Percentiles rank a stretch among this genome's conserved stretches.
phyloP scores from a whole-genome alignment of 2,888 invertebrate genomes.

The Leucozona laternaria region DNA sequence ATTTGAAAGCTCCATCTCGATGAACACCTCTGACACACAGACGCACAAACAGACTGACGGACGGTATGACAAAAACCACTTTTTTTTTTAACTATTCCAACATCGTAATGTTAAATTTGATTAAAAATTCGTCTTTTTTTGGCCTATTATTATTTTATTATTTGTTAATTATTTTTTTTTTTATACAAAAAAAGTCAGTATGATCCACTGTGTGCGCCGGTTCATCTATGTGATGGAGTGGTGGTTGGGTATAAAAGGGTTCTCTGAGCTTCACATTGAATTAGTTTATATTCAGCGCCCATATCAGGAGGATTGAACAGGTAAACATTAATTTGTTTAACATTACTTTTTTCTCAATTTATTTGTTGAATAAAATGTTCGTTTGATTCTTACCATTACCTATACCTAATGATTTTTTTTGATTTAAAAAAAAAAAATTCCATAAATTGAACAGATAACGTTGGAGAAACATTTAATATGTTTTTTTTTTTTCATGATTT shows the following conservation, averaged over 20 bases:
- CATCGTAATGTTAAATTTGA: too few species aligned
- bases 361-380: neutral
- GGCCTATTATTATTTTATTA: too few species aligned
- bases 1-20: too few species aligned
- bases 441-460: neutral
- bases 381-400: neutral
- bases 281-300: slow-evolving; percentile 33
- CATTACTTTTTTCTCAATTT: neutral
- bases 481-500: neutral
- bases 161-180: too few species aligned
- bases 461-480: neutral
- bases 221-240: neutral
- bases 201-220: neutral
- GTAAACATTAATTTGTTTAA: slow-evolving; percentile 32
- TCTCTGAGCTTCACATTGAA: neutral
- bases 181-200: too few species aligned
- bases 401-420: too few species aligned
- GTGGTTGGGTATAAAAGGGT: neutral
- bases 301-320: slow-evolving; percentile 33
- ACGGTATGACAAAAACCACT: too few species aligned
- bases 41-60: too few species aligned
- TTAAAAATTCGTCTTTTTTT: too few species aligned
- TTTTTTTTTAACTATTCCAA: too few species aligned
- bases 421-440: too few species aligned
- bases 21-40: too few species aligned